Evolutionary conservation across 2,113 vertebrate species (phyloP), one percentile per base, ranked within the genome.

Genomic region (Pangasianodon hypophthalmus): DNA sequence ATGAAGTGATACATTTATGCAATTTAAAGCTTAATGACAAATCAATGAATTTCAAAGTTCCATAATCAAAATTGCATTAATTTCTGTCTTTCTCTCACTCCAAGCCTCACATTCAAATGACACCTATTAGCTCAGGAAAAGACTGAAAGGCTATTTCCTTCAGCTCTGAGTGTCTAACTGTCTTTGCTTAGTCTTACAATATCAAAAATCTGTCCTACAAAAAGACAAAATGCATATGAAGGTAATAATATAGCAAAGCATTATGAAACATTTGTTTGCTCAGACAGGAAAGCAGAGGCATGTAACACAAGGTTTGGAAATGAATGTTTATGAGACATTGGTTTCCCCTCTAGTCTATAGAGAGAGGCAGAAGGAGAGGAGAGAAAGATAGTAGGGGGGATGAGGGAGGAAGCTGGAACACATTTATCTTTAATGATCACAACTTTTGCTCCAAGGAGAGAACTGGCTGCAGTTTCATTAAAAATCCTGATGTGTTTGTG

Each of bases 381-480:
- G 87, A 93, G 58, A 75, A 85, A 73, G 87, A 67, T 32, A 83
- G 60, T 14, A 50, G 50, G 79, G 29, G 79, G 48, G 75, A 73
- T 84, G 87, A 85, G 83, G 85, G 86, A 64, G 92, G 29, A 84
- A 90, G 93, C 91, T 87, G 82, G 77, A 93, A 88, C 89, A 88
- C 93, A 94, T 95, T 95, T 92, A 94, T 95, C 93, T 94, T 94
- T 95, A 95, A 95, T 95, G 93, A 93, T 93, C 87, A 86, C 90
- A 93, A 94, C 93, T 91, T 93, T 92, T 91, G 93, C 89, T 88
- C 88, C 92, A 48, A 85, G 89, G 67, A 91, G 92, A 93, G 91
- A 92, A 88, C 50, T 58, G 80, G 85, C 92, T 91, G 48, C 88
- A 92, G 91, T 93, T 92, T 92, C 91, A 94, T 94, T 93, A 95